Evolutionary conservation across 2,113 vertebrate genomes (phyloP).

Genomic region (Xenopus laevis): DNA sequence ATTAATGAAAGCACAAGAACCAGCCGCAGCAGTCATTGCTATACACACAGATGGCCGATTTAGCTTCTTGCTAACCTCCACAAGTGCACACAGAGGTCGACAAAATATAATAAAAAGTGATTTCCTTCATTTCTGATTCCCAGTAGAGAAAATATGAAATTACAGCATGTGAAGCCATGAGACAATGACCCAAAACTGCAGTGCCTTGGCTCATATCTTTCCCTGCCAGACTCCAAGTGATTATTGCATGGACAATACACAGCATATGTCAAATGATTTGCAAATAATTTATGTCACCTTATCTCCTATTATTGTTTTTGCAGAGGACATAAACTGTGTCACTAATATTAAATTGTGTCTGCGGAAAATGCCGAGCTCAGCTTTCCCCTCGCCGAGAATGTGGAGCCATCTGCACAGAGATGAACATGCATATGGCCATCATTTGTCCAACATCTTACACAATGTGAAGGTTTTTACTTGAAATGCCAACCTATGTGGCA

Average conservation of each 20-base stretch:
- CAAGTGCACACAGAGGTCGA: slow-evolving; percentile 21
- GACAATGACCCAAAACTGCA: slow-evolving; percentile 80
- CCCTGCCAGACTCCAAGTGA: slow-evolving; percentile 91
- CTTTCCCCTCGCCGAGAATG: slow-evolving; percentile 79
- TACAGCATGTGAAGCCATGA: slow-evolving; percentile 72
- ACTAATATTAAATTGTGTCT: slow-evolving; percentile 88
- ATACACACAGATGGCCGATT: too few species aligned
- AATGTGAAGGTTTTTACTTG: slow-evolving; percentile 95
- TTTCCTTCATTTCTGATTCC: slow-evolving; percentile 58
- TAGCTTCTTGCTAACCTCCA: not conserved
- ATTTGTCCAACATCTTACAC: slow-evolving; percentile 98
- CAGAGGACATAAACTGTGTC: slow-evolving; percentile 87
- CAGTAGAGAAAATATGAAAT: slow-evolving; percentile 69
- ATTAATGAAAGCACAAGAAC: too few species aligned
- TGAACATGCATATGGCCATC: slow-evolving; percentile 91
- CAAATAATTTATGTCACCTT: slow-evolving; percentile 98
- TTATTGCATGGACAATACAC: slow-evolving; percentile 95
- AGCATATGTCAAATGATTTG: slow-evolving; percentile 92
- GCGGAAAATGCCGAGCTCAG: slow-evolving; percentile 86
- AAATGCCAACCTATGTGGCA: slow-evolving; percentile 93
- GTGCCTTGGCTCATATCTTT: slow-evolving; percentile 84
- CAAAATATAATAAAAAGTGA: slow-evolving; percentile 67
- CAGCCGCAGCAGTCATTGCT: too few species aligned
- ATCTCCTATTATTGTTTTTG: slow-evolving; percentile 89
- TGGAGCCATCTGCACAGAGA: slow-evolving; percentile 89